These are phyloP conservation scores for Fulica atra DNA, from an alignment of 2,113 vertebrate species.

Conservation along the genomic window DNA sequence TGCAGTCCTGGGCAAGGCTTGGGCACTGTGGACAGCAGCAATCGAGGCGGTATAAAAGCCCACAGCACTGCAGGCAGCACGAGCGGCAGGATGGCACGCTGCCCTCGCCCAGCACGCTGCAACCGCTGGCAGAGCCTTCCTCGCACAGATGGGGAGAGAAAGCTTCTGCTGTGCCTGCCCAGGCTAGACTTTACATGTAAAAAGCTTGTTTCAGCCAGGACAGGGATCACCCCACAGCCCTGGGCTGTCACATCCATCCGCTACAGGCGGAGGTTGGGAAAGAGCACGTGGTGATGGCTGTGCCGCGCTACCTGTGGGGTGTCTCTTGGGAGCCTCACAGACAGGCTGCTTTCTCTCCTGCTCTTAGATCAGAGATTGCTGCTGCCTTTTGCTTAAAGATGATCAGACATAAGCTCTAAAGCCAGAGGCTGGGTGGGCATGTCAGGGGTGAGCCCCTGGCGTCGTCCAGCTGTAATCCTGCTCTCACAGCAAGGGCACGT, in stretches of 20 bases:
- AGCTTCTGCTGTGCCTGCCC: neutral
- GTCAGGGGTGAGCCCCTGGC: neutral
- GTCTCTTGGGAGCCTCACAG: neutral
- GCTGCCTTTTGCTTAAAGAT: neutral
- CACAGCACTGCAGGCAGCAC: neutral
- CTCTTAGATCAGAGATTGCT: neutral
- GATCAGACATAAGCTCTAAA: neutral
- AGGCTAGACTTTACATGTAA: neutral
- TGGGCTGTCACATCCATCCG: neutral
- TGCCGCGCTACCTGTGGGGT: neutral
- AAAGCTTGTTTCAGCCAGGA: neutral
- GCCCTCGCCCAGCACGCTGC: neutral
- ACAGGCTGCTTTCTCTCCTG: neutral
- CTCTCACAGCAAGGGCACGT: neutral
- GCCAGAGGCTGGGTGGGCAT: neutral
- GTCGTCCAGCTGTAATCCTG: slow-evolving; percentile 2
- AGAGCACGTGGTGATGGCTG: neutral
- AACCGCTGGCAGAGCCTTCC: neutral
- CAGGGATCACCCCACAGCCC: neutral
- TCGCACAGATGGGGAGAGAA: accelerated
- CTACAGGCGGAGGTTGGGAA: neutral
- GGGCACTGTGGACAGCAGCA: neutral
- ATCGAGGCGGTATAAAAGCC: neutral
- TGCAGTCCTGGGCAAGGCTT: neutral
- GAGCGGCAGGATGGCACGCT: neutral